Evolutionary conservation across 2,113 vertebrate genomes (phyloP), one percentile per base, ranked within the genome.

Genomic region (Edolisoma coerulescens): DNA sequence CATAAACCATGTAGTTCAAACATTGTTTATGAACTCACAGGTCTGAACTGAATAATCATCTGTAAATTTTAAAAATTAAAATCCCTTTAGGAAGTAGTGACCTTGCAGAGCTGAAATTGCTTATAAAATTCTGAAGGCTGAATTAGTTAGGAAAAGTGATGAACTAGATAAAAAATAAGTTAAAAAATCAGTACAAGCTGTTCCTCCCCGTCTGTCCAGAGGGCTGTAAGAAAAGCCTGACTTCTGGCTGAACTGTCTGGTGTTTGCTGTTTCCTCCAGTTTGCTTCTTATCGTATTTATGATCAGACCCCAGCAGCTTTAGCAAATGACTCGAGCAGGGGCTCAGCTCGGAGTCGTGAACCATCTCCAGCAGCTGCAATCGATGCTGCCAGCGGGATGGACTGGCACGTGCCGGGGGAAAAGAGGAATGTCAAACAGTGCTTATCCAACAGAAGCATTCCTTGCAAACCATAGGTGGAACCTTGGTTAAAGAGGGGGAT

Each of bases 1-100:
- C 42, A 23, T 87, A 96, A 88, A 75, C 60, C 33, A 24, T 21
- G n/a, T 49, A 49, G 84, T 73, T 87, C 16, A 53, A 78, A 80
- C 81, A 35, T 16, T 89, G 88, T 88, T 93, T 94, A 87, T 89
- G 88, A 89, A 90, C 86, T 87, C 35, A 24, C 27, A 60, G 45
- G 57, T 89, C 77, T 90, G 90, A 87, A 77, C 71, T 69, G 88
- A 92, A 80, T 83, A 94, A 88, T 63, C 52, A 63, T 82, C 64
- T 27, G 33, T 81, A 95, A 87, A 57, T 89, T 95, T 96, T 91
- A 95, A 96, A 95, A 95, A 96, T 95, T 94, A 89, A 97, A 94
- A 92, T 84, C 88, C 90, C 93, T 95, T 71, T 64, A 89, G 92
- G 90, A 95, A 75, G 26, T 27, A 73, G 76, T 89, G 95, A 93